Percentiles rank a stretch among this genome's conserved stretches.
Evolutionary conservation across 2,888 invertebrate genomes (phyloP).

Genomic region (Ashinkailepas kermadecensis): DNA sequence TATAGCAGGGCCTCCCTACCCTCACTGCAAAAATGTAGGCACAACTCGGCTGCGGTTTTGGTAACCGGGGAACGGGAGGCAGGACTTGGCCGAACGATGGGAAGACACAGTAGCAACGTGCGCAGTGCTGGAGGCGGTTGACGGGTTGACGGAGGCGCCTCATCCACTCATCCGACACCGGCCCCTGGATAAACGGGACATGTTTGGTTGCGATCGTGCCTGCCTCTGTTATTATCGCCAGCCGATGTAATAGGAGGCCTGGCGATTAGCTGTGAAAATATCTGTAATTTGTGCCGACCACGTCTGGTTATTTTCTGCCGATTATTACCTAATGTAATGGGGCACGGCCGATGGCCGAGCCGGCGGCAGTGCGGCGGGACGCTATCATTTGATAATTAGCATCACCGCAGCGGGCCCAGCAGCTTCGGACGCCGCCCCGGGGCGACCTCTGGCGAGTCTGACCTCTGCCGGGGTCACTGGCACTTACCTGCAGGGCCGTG

Average conservation of each 20-base stretch:
- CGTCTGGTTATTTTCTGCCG: conserved; percentile 15
- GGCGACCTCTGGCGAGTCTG: background rate
- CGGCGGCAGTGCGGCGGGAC: background rate
- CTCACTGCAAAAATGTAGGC: no score
- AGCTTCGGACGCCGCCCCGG: background rate
- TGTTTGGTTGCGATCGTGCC: background rate
- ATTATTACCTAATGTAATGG: conserved; percentile 15
- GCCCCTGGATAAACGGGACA: background rate
- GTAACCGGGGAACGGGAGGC: no score
- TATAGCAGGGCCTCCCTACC: no score
- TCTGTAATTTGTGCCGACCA: conserved; percentile 15
- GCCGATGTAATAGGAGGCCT: background rate
- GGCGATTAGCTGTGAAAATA: conserved; percentile 11
- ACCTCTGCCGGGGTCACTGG: background rate
- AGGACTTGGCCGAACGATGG: no score
- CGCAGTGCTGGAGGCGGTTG: no score
- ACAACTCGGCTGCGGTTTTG: no score
- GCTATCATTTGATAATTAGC: conserved; percentile 15
- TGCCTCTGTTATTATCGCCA: conserved; percentile 6
- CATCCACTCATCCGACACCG: background rate
- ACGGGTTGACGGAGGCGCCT: no score
- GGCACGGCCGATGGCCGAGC: background rate
- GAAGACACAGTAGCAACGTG: no score
- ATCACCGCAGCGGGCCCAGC: background rate
- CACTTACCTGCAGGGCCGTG: no score